Evolutionary conservation across 2,113 vertebrate species (phyloP), one percentile per base, ranked within the genome.

Genomic region (Antechinus flavipes): DNA sequence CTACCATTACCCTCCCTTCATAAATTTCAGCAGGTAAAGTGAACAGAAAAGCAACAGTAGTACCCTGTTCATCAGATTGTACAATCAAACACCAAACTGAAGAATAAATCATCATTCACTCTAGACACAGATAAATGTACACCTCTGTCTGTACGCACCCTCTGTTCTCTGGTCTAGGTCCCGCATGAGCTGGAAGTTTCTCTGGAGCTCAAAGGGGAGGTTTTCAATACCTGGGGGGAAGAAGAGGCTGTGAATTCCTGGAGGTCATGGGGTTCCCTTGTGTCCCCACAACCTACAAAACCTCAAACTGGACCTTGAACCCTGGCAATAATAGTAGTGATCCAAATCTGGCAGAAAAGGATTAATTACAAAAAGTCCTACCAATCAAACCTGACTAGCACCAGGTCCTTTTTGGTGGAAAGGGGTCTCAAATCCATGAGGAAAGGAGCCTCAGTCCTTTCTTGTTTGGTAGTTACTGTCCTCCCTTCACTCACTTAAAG

Each of bases 131-230:
- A 52, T 25, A 30, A 35, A 35, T 7, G 8, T 54, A 30, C 25
- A n/a, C 90, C 55, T 92, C 50, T 55, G 25, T 94, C 56, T 76
- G 12, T 16, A 96, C 99, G 91, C 97, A 99, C 99, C 99, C 98
- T 99, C 99, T 27, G 99, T 99, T 97, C 99, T 99, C 97, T 99
- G 99, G 97, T 99, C 99, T 91, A 99, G 98, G 94, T 99, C 99
- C 90, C 99, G 98, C 99, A 99, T 99, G 93, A 99, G 99, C 98
- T 99, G 99, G 98, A 99, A 99, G 98, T 99, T 99, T 96, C 99
- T 99, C 98, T 99, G 99, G 94, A 99, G 93, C 97, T 99, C 99
- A 98, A 99, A 99, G 0, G 99, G 99, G 92, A 99, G 98, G 96
- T 99, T 99, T 98, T 99, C 99, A 95, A 99, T 99, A 97, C 99